Evolutionary conservation across 1,140 invertebrate species (phyloP).

Genomic region (Harlomillsia oculata): DNA sequence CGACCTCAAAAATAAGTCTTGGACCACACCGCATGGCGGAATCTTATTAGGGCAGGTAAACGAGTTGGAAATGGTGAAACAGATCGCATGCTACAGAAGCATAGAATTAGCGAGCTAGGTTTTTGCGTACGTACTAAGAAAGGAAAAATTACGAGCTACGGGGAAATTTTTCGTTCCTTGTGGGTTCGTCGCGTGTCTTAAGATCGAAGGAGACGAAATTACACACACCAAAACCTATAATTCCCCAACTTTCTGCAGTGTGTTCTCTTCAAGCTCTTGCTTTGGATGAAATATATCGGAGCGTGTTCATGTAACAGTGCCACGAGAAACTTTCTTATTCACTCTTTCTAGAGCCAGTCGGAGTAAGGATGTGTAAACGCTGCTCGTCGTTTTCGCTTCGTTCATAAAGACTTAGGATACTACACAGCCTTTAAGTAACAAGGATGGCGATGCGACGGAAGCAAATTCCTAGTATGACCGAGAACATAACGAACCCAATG

Average conservation of each 20-base stretch:
- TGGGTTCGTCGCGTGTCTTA: slow-evolving; percentile 24
- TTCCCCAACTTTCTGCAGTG: slow-evolving; percentile 16
- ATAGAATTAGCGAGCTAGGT: slow-evolving; percentile 25
- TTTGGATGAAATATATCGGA: slow-evolving; percentile 13
- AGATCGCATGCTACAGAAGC: slow-evolving; percentile 28
- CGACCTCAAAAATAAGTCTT: too few relatives aligned
- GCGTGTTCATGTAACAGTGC: too few relatives aligned
- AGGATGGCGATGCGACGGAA: too few relatives aligned
- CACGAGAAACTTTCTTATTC: too few relatives aligned
- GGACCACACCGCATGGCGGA: not conserved
- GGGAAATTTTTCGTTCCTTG: slow-evolving; percentile 10
- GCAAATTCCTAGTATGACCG: too few relatives aligned
- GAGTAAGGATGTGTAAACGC: too few relatives aligned
- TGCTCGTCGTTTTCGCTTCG: too few relatives aligned
- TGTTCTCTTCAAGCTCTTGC: slow-evolving; percentile 4
- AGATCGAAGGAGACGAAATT: slow-evolving; percentile 25
- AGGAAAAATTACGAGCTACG: slow-evolving; percentile 17
- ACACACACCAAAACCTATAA: slow-evolving; percentile 29
- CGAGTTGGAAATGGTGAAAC: slow-evolving; percentile 13
- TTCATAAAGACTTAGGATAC: too few relatives aligned
- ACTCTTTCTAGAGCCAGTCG: too few relatives aligned
- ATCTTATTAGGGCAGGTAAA: slow-evolving; percentile 20
- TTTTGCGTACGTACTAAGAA: not conserved
- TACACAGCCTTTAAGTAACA: too few relatives aligned
- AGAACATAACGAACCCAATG: too few relatives aligned